These are phyloP conservation scores for Palythoa grandiflora DNA, from an alignment of 92 coral and sea anemone species.

Conservation along the genomic window DNA sequence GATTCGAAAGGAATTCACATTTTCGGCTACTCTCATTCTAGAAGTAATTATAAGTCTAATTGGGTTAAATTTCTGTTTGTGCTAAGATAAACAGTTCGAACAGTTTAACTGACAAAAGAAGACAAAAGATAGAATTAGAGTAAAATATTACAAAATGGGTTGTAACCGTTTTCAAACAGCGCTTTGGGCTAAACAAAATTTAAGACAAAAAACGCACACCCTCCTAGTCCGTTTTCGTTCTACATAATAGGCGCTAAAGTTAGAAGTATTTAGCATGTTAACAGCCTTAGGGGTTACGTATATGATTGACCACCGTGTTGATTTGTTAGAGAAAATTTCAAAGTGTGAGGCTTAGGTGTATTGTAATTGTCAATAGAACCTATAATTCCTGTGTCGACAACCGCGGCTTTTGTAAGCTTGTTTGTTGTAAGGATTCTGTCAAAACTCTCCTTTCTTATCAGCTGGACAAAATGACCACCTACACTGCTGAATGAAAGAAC, in stretches of 20 bases:
- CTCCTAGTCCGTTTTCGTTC: too few species aligned
- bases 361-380: conserved; percentile 38
- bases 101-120: conserved; percentile 37
- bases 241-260: not conserved
- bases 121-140: conserved; percentile 37
- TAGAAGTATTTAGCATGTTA: not conserved
- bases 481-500: not conserved
- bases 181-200: not conserved
- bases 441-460: not conserved
- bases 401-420: conserved; percentile 2
- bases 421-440: conserved; percentile 6
- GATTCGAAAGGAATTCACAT: conserved; percentile 37
- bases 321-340: conserved; percentile 13
- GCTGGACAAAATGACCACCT: not conserved
- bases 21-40: conserved; percentile 32
- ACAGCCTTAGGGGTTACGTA: not conserved
- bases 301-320: conserved; percentile 14
- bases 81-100: conserved; percentile 30
- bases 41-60: conserved; percentile 42
- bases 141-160: not conserved
- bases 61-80: conserved; percentile 45
- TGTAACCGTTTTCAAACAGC: conserved; percentile 22
- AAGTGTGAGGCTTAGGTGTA: not conserved
- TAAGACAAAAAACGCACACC: not conserved
- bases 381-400: conserved; percentile 36